These are phyloP conservation scores for Griposia aprilina DNA, from an alignment of 2,888 invertebrate genomes.

Conservation along the genomic window DNA sequence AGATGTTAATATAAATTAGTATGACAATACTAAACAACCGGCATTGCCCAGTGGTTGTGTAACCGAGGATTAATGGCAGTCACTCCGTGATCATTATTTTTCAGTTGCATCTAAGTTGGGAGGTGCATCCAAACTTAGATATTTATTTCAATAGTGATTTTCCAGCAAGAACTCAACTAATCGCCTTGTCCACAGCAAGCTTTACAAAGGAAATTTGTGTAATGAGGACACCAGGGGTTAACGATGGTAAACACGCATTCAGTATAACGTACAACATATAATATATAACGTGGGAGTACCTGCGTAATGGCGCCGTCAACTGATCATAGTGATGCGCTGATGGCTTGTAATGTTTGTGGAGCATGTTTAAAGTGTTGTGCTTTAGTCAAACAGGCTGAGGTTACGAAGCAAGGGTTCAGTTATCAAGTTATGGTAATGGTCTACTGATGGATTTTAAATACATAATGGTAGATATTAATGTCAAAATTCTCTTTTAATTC, in stretches of 20 bases:
- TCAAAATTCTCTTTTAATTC: not conserved
- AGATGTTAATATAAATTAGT: no score
- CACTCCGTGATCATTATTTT: not conserved
- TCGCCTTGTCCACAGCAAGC: conserved; percentile 13
- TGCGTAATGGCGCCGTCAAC: conserved; percentile 37
- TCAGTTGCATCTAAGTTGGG: not conserved
- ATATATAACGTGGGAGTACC: conserved; percentile 13
- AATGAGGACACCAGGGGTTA: conserved; percentile 53
- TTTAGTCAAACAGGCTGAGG: not conserved
- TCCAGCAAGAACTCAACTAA: not conserved
- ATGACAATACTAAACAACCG: no score
- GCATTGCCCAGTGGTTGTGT: not conserved
- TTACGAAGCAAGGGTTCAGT: not conserved
- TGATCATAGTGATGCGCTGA: conserved; percentile 45
- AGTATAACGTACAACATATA: conserved; percentile 26
- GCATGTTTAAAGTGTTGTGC: conserved; percentile 33
- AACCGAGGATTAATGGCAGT: not conserved
- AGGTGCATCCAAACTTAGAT: no score
- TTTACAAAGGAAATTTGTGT: conserved; percentile 48
- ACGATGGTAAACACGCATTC: conserved; percentile 53
- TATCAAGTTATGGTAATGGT: not conserved
- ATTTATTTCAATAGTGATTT: not conserved
- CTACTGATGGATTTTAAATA: not conserved
- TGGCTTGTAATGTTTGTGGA: conserved; percentile 7
- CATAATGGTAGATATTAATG: not conserved